These are phyloP conservation scores for Araneus ventricosus DNA, from an alignment of 1,140 invertebrate genomes.

Conservation along the genomic window DNA sequence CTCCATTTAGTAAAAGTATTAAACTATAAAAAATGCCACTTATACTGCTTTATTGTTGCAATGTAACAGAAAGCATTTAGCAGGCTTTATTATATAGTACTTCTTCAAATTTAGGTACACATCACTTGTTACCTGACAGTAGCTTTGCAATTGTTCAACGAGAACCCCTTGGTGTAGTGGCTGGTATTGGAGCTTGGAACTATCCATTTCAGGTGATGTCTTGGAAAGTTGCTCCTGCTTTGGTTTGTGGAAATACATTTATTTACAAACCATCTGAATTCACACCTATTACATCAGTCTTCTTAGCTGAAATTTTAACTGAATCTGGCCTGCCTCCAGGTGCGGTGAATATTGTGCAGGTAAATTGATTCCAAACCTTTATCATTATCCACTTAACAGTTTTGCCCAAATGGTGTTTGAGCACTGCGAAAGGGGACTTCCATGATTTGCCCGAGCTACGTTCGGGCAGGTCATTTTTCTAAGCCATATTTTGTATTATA, in stretches of 20 bases:
- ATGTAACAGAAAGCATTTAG: no score
- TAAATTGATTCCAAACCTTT: slow-evolving; percentile 78
- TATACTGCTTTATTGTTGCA: no score
- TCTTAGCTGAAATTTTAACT: slow-evolving; percentile 82
- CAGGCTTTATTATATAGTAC: not conserved
- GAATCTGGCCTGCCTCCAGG: slow-evolving; percentile 83
- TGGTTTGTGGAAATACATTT: slow-evolving; percentile 83
- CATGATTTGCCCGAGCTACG: no score
- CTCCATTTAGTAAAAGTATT: no score
- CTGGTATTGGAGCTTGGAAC: slow-evolving; percentile 84
- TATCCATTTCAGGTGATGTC: slow-evolving; percentile 84
- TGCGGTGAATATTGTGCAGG: slow-evolving; percentile 90
- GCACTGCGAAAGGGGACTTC: no score
- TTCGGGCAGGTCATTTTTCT: no score
- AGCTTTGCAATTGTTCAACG: slow-evolving; percentile 81
- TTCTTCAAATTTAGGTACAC: slow-evolving; percentile 45
- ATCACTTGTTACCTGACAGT: slow-evolving; percentile 56
- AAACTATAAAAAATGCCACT: no score
- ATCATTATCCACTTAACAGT: no score
- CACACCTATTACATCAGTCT: slow-evolving; percentile 83
- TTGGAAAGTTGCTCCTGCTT: slow-evolving; percentile 83
- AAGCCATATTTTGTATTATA: no score
- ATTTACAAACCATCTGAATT: slow-evolving; percentile 85
- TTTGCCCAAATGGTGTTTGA: no score
- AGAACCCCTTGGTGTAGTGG: slow-evolving; percentile 83